These are phyloP conservation scores for Enteromius thamalakanensis DNA, from an alignment of 2,797 vertebrate genomes.

Conservation along the genomic window DNA sequence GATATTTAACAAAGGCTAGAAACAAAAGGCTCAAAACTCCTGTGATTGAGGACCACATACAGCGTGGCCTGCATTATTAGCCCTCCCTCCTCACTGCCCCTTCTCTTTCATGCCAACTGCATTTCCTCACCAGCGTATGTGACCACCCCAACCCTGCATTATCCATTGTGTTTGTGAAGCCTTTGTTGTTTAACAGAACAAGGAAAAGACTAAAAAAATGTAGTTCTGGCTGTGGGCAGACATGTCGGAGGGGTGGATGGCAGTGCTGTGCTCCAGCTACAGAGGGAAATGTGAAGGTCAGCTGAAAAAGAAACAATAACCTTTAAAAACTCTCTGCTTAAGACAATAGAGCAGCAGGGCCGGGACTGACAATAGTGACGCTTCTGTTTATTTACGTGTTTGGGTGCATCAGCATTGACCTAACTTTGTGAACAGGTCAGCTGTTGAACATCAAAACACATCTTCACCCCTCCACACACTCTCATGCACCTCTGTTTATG, in stretches of 20 bases:
- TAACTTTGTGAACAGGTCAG: slow-evolving; percentile 26
- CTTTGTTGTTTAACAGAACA: slow-evolving; percentile 57
- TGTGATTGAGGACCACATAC: slow-evolving; percentile 39
- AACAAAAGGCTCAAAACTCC: slow-evolving; percentile 31
- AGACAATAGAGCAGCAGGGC: slow-evolving; percentile 55
- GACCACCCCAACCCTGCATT: slow-evolving; percentile 30
- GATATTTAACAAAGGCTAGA: slow-evolving; percentile 10
- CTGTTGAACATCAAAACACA: slow-evolving; percentile 36
- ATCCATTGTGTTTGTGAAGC: slow-evolving; percentile 44
- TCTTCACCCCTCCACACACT: slow-evolving; percentile 7
- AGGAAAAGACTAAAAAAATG: slow-evolving; percentile 43
- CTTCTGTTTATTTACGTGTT: slow-evolving; percentile 53
- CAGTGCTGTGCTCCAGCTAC: slow-evolving; percentile 17
- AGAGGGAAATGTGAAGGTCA: slow-evolving; percentile 60
- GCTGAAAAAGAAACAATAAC: slow-evolving; percentile 56
- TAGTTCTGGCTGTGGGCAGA: slow-evolving; percentile 37
- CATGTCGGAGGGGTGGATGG: slow-evolving; percentile 15
- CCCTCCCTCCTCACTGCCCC: background rate
- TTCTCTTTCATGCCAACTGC: slow-evolving; percentile 10
- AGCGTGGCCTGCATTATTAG: slow-evolving; percentile 33
- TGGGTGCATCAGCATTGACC: slow-evolving; percentile 49
- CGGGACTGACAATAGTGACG: slow-evolving; percentile 25
- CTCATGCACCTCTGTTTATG: background rate
- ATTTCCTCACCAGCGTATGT: slow-evolving; percentile 20
- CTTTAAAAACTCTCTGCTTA: slow-evolving; percentile 37